Base-by-base conservation (phyloP, 1,140 invertebrate genomes). In the Caenorhabditis latens region DNA sequence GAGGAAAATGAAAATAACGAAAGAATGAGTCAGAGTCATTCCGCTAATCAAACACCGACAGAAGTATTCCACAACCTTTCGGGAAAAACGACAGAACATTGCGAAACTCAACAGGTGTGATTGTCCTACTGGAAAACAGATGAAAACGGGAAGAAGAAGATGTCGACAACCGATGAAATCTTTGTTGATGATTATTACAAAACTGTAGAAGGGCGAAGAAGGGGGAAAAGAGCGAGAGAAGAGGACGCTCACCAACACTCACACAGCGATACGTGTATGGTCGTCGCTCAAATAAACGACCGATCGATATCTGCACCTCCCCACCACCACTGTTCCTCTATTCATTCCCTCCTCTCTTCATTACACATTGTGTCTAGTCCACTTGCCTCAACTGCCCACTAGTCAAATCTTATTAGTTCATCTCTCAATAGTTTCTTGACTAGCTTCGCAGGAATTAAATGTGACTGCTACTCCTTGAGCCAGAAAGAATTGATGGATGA, bases 351-450 rank as follows among this genome's bases (percentile, higher is more conserved):
- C 14, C 21, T 24, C 71, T 79, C 46, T 11, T 53, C 46, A 13
- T 79, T 13, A 50, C 71, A 79, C 71, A 79, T 42, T 24, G 46
- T 79, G 46, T 50, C 71, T 79, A 43, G 71, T 79, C 71, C 19
- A 79, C 71, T 79, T 63, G 24, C 21, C 46, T 53, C 46, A 8
- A n/a, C 40, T 79, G 71, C 46, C 71, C 71, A 79, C 71, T 79
- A 79, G 71, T 50, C 71, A 50, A 50, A 79, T 79, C 71, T 79
- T 79, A 79, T 50, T 79, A 79, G 71, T 79, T 79, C 71, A 79
- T 79, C 71, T 79, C 43, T 79, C 61, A 63, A 63, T 63, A 63
- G 58, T 63, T 63, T 63, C 58, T 63, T 21, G 9, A 32, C 21
- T 63, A 63, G 61, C 24, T 63, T 63, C 9, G 21, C 55, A 63